phyloP scores from a whole-genome alignment of 2,113 vertebrate species.

The Oreochromis aureus region DNA sequence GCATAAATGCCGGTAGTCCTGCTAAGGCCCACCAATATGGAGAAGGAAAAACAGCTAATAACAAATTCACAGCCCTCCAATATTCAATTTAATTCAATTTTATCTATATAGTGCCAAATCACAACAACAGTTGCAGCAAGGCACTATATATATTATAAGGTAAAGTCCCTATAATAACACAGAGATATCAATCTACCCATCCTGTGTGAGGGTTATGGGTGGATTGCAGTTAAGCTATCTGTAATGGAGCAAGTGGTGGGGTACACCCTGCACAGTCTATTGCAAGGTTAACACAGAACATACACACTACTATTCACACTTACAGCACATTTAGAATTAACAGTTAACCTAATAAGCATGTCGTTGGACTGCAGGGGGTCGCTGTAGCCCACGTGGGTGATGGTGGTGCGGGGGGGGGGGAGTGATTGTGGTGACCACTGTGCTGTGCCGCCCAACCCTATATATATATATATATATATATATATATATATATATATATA shows the following conservation, averaged over 20 bases:
- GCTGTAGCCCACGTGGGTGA: neutral
- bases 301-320: neutral
- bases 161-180: neutral
- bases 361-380: accelerated
- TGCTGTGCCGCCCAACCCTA: neutral
- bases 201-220: neutral
- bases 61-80: neutral
- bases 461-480: neutral
- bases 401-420: too few relatives aligned
- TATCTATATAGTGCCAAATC: neutral
- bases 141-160: neutral
- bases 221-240: neutral
- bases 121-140: neutral
- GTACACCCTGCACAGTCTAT: neutral
- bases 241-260: neutral
- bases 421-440: too few relatives aligned
- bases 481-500: accelerated
- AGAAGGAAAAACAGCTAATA: neutral
- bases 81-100: neutral
- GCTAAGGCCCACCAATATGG: neutral
- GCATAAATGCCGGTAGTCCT: neutral
- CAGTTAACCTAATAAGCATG: neutral
- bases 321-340: neutral
- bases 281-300: neutral
- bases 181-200: neutral